A percentile compares a stretch with the other conserved stretches of the same genome.
Conservation (phyloP, 2,113 vertebrate species). For the Lynx canadensis region DNA sequence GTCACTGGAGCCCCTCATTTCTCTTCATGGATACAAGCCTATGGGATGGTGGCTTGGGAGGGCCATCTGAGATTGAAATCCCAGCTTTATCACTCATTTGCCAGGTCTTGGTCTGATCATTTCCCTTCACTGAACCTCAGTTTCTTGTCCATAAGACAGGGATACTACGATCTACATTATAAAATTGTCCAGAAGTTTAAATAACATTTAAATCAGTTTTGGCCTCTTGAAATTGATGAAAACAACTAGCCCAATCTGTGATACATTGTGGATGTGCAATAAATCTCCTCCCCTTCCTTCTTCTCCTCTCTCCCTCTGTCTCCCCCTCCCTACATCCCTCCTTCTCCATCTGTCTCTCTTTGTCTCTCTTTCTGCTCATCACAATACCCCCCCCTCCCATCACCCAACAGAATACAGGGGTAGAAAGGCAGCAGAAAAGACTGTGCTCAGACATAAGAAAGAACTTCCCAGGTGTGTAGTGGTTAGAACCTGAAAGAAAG, state of each 20-base stretch:
- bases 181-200: conserved; percentile 46
- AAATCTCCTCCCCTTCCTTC: neutral
- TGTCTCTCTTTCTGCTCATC: neutral
- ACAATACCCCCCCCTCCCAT: neutral
- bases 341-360: neutral
- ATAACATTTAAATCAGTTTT: neutral
- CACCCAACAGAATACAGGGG: neutral
- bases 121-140: neutral
- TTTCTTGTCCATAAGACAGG: neutral
- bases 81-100: neutral
- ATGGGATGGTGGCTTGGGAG: neutral
- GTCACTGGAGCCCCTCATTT: neutral
- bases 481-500: neutral
- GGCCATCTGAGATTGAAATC: neutral
- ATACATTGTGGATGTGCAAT: neutral
- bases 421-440: conserved; percentile 21
- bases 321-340: neutral
- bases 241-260: neutral
- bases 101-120: neutral
- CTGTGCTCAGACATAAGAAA: conserved; percentile 21
- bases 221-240: conserved; percentile 8
- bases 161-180: neutral
- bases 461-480: neutral
- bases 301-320: neutral
- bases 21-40: neutral